These are phyloP conservation scores for Chlamydotis undulata DNA, from an alignment of 2,113 vertebrate genomes.

Conservation along the genomic window DNA sequence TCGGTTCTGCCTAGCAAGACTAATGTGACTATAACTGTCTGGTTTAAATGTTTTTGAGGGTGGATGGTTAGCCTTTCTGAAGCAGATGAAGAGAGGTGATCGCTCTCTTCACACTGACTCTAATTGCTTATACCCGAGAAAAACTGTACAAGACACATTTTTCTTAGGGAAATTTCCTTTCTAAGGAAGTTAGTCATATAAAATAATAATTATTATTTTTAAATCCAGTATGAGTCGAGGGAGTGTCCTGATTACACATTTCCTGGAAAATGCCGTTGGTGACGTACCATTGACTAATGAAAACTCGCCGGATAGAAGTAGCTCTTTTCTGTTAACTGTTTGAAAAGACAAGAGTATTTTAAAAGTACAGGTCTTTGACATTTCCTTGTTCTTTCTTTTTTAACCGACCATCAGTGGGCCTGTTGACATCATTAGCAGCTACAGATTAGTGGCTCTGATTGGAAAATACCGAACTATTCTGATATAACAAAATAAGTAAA, in stretches of 20 bases:
- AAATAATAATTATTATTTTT: constrained; percentile 44
- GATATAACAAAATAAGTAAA: not conserved
- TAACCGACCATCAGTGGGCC: not conserved
- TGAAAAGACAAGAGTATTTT: constrained; percentile 2
- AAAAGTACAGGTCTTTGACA: not conserved
- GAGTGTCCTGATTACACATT: constrained; percentile 70
- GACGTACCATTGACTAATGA: constrained; percentile 52
- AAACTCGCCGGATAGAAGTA: not conserved
- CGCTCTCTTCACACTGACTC: not conserved
- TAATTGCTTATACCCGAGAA: not conserved
- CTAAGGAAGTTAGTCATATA: constrained; percentile 68
- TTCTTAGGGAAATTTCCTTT: constrained; percentile 67
- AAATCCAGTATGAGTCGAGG: constrained; percentile 57
- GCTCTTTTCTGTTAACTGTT: constrained; percentile 3
- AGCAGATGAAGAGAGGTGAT: not conserved
- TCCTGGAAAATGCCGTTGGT: constrained; percentile 63
- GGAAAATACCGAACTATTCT: not conserved
- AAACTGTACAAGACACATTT: constrained; percentile 19
- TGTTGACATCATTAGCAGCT: not conserved
- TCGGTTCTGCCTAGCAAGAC: not conserved
- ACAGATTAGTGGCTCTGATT: not conserved
- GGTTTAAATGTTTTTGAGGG: not conserved
- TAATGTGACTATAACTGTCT: not conserved
- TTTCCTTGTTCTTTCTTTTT: not conserved
- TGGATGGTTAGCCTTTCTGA: not conserved